Evolutionary conservation across 2,888 invertebrate species (phyloP).

Genomic region (Andrena trimmerana): DNA sequence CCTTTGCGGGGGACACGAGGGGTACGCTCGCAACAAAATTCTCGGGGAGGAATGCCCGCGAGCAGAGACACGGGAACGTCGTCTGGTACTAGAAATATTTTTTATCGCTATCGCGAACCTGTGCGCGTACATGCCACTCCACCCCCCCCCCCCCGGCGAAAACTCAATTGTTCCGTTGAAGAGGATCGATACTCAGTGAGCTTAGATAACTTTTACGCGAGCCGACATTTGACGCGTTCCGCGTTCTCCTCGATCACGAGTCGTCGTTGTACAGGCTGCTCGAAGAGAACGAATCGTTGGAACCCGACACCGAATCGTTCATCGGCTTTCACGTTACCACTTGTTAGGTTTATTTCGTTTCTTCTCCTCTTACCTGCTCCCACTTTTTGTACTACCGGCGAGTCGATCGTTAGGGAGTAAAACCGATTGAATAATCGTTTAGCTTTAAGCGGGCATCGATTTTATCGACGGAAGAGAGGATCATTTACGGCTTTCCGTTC

Average conservation of each 20-base stretch:
- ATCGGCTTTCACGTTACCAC: constrained; percentile 62
- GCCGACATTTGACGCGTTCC: neutral
- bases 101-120: constrained; percentile 32
- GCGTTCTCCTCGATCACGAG: neutral
- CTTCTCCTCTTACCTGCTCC: constrained; percentile 21
- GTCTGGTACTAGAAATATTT: constrained; percentile 24
- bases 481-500: constrained; percentile 46
- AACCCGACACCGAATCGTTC: constrained; percentile 33
- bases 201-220: constrained; percentile 9
- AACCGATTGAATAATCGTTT: constrained; percentile 31
- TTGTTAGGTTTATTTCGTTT: constrained; percentile 57
- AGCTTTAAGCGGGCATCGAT: constrained; percentile 46
- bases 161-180: constrained; percentile 16
- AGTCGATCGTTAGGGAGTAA: constrained; percentile 24
- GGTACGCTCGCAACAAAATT: neutral
- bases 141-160: neutral
- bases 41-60: constrained; percentile 4
- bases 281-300: constrained; percentile 26
- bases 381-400: constrained; percentile 13
- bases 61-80: neutral
- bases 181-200: constrained; percentile 21
- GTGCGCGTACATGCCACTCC: constrained; percentile 20
- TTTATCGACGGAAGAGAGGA: constrained; percentile 38
- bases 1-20: neutral
- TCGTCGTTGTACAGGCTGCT: constrained; percentile 28